phyloP scores from a whole-genome alignment of 2,797 vertebrate species.

The Rhinogobio ventralis region DNA sequence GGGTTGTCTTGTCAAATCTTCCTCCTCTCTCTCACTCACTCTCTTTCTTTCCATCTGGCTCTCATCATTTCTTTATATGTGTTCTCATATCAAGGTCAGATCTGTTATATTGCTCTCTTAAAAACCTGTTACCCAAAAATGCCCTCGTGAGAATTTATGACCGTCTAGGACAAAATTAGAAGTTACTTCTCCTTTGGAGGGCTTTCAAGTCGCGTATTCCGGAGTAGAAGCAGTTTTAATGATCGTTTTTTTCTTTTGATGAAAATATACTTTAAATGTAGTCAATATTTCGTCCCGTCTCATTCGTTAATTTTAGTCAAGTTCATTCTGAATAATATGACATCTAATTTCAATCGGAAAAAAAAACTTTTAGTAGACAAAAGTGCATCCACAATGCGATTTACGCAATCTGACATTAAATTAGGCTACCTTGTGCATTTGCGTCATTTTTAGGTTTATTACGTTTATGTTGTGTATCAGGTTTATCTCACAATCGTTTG shows the following conservation, averaged over 20 bases:
- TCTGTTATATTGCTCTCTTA: slow-evolving; percentile 17
- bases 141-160: not conserved
- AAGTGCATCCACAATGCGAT: not conserved
- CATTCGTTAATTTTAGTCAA: not conserved
- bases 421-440: no score
- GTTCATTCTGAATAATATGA: not conserved
- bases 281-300: not conserved
- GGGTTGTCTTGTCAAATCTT: slow-evolving; percentile 35
- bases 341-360: not conserved
- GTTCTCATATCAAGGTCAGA: slow-evolving; percentile 39
- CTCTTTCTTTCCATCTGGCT: slow-evolving; percentile 5
- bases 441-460: not conserved
- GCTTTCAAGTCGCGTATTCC: not conserved
- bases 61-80: slow-evolving; percentile 1
- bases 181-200: not conserved
- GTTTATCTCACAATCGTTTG: not conserved
- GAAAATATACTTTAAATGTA: no score
- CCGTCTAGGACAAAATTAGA: not conserved
- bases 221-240: not conserved
- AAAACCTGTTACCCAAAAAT: slow-evolving; percentile 3
- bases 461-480: not conserved
- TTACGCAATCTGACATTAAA: not conserved
- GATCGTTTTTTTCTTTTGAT: no score
- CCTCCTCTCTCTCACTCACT: slow-evolving; percentile 28
- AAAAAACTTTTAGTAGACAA: not conserved